Percentiles rank a stretch among this genome's conserved stretches.
Evolutionary conservation across 2,888 invertebrate species (phyloP).

Genomic region (Rotaria magnacalcarata): DNA sequence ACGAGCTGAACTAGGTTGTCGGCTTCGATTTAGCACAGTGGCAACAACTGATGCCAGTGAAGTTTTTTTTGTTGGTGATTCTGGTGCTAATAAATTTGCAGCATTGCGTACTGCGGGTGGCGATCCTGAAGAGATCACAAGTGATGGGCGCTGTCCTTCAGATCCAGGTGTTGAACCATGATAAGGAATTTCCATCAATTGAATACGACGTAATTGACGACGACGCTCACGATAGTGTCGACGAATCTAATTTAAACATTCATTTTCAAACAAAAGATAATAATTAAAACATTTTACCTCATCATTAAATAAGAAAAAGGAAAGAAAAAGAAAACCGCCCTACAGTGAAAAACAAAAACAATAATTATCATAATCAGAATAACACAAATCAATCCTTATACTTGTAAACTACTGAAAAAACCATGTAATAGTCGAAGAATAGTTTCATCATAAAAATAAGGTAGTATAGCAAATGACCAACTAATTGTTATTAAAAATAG

Average conservation of each 20-base stretch:
- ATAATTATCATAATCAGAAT: not conserved
- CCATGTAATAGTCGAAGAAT: slow-evolving; percentile 59
- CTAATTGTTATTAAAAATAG: slow-evolving; percentile 56
- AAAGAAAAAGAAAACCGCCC: slow-evolving; percentile 59
- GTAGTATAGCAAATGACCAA: slow-evolving; percentile 58
- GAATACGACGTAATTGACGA: slow-evolving; percentile 29
- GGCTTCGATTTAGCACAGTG: not conserved
- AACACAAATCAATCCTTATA: slow-evolving; percentile 46
- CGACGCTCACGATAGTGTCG: slow-evolving; percentile 26
- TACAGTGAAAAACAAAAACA: slow-evolving; percentile 49
- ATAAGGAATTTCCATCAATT: slow-evolving; percentile 19
- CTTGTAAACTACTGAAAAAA: slow-evolving; percentile 58
- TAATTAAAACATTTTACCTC: slow-evolving; percentile 51
- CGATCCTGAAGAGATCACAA: not conserved
- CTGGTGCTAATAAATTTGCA: not conserved
- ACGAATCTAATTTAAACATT: not conserved
- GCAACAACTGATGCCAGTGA: not conserved
- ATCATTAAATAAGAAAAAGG: slow-evolving; percentile 58
- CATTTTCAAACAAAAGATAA: not conserved
- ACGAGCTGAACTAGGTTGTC: not conserved
- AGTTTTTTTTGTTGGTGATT: not conserved
- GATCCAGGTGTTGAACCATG: not conserved
- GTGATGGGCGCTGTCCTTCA: not conserved
- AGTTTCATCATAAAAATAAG: slow-evolving; percentile 56
- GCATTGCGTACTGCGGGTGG: not conserved